A percentile compares a stretch with the other conserved stretches of the same genome.
These are phyloP conservation scores for Paragorgia papillata DNA, from an alignment of 92 coral and sea anemone species.

Conservation along the genomic window DNA sequence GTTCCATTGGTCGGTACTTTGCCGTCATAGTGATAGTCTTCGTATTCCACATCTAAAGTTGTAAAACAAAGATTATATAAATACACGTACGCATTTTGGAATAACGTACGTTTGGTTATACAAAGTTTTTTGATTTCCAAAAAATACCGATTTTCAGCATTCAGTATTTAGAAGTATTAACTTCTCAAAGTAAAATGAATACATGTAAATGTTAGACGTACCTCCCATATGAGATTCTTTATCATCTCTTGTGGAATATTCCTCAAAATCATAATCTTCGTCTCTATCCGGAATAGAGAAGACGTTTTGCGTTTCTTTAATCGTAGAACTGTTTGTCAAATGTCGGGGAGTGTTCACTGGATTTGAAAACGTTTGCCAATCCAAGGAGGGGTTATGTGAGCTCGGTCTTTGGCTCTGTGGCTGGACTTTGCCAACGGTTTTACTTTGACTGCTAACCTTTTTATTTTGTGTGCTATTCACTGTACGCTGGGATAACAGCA, in stretches of 20 bases:
- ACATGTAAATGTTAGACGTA: too few species aligned
- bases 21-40: not conserved
- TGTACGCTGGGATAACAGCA: slow-evolving; percentile 16
- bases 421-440: slow-evolving; percentile 32
- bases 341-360: not conserved
- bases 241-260: too few species aligned
- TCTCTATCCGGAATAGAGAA: not conserved
- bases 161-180: too few species aligned
- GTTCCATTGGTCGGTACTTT: not conserved
- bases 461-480: not conserved
- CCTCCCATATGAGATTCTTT: too few species aligned
- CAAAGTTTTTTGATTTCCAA: too few species aligned
- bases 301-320: not conserved
- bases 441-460: slow-evolving; percentile 18
- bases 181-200: too few species aligned
- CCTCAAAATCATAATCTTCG: not conserved
- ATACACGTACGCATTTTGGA: too few species aligned
- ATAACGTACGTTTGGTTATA: too few species aligned
- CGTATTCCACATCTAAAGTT: slow-evolving; percentile 6
- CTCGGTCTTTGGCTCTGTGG: slow-evolving; percentile 19
- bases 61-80: not conserved
- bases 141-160: too few species aligned
- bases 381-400: not conserved
- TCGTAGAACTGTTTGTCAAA: not conserved
- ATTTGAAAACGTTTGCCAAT: slow-evolving; percentile 11